Evolutionary conservation across 1,140 invertebrate genomes (phyloP).

Genomic region (Conus betulinus): DNA sequence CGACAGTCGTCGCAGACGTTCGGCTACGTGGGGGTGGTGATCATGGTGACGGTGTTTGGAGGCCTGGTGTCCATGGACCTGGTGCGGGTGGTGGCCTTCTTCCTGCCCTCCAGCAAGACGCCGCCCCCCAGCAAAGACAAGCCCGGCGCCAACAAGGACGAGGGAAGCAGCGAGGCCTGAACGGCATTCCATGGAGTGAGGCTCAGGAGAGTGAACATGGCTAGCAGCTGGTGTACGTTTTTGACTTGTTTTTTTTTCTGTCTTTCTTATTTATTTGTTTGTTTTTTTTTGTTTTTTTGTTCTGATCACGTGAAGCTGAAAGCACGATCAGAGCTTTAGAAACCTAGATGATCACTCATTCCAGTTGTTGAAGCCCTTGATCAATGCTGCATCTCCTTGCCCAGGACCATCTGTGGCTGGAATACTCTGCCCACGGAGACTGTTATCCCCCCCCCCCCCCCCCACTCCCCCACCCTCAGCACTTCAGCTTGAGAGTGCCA

Average conservation of each 20-base stretch:
- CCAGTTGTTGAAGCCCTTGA: no score
- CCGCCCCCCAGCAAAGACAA: not conserved
- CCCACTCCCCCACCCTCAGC: no score
- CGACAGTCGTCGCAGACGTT: slow-evolving; percentile 31
- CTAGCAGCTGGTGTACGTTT: no score
- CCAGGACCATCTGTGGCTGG: no score
- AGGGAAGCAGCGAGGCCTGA: not conserved
- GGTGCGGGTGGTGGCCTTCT: not conserved
- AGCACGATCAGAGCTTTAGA: no score
- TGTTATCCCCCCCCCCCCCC: no score
- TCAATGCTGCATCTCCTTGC: no score
- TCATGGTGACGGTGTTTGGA: slow-evolving; percentile 37
- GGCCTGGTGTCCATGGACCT: slow-evolving; percentile 36
- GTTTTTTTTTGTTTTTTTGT: slow-evolving; percentile 19
- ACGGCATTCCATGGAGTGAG: not conserved
- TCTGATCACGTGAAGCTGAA: no score
- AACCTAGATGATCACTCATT: no score
- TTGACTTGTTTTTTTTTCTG: not conserved
- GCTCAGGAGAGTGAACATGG: no score
- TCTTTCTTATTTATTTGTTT: slow-evolving; percentile 6
- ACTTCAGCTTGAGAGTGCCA: no score
- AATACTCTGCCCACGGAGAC: no score
- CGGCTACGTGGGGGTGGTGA: slow-evolving; percentile 29
- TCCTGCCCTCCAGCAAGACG: not conserved
- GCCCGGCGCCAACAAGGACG: not conserved